Evolutionary conservation across 1,140 invertebrate genomes (phyloP).

Genomic region (Macrobrachium nipponense): DNA sequence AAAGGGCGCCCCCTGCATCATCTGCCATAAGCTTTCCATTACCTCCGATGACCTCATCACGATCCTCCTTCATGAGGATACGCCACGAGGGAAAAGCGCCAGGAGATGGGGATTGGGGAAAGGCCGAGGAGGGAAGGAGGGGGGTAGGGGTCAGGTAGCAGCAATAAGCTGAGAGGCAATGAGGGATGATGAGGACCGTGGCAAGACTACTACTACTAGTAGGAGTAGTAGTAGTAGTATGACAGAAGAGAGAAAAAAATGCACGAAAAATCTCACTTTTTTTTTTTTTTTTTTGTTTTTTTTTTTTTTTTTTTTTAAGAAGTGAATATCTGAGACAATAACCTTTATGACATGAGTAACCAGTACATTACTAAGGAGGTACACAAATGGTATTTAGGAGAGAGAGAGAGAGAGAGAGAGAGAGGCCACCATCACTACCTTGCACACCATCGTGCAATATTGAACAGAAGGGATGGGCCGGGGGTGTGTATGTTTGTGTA

Average conservation of each 20-base stretch:
- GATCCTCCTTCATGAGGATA: neutral
- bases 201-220: neutral
- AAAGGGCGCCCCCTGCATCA: neutral
- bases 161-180: neutral
- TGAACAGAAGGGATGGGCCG: constrained; percentile 22
- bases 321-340: no score
- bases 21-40: neutral
- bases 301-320: no score
- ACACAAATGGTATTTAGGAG: neutral
- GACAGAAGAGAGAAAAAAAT: neutral
- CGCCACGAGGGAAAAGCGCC: neutral
- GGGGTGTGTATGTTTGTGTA: neutral
- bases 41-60: neutral
- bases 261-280: no score
- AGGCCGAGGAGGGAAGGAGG: neutral
- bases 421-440: neutral
- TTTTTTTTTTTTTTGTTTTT: no score
- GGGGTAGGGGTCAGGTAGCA: neutral
- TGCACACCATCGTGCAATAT: constrained; percentile 18
- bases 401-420: neutral
- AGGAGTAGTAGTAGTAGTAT: neutral
- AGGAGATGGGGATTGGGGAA: neutral
- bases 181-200: neutral
- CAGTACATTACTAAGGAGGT: no score
- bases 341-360: no score